phyloP scores from a whole-genome alignment of 92 coral and sea anemone species.

The Zoanthus solanderi region DNA sequence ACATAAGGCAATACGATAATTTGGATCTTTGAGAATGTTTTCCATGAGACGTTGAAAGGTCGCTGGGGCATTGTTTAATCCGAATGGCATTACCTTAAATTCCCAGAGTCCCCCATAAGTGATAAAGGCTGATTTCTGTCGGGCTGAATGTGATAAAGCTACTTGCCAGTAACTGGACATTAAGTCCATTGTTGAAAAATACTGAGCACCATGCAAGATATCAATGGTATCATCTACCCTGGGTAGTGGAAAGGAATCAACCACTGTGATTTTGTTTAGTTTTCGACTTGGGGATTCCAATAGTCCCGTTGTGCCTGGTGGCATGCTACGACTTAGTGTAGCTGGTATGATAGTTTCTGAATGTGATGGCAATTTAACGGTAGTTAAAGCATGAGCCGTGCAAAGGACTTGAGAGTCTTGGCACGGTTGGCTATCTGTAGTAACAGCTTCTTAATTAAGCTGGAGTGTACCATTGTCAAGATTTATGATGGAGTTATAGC shows the following conservation, averaged over 20 bases:
- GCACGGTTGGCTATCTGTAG: neutral
- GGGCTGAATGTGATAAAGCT: neutral
- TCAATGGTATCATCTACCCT: slow-evolving; percentile 59
- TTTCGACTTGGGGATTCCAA: neutral
- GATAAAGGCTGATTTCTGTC: slow-evolving; percentile 46
- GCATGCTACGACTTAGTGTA: no score
- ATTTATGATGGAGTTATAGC: slow-evolving; percentile 43
- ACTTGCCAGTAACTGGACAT: slow-evolving; percentile 42
- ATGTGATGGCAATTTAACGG: no score
- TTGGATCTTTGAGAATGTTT: slow-evolving; percentile 38
- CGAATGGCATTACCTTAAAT: slow-evolving; percentile 44
- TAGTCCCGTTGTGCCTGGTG: neutral
- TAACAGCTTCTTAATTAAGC: neutral
- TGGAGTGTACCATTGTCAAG: slow-evolving; percentile 20
- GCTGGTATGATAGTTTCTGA: no score
- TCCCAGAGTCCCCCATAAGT: slow-evolving; percentile 30
- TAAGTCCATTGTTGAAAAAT: slow-evolving; percentile 43
- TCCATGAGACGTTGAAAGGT: slow-evolving; percentile 68
- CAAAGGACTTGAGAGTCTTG: neutral
- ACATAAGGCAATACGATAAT: slow-evolving; percentile 27
- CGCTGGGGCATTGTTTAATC: slow-evolving; percentile 41
- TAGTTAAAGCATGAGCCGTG: no score
- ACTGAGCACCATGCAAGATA: slow-evolving; percentile 26
- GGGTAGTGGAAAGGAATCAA: slow-evolving; percentile 54
- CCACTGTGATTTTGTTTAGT: slow-evolving; percentile 37